Conservation (phyloP, 1,140 invertebrate genomes). For the Zeugodacus cucurbitae region DNA sequence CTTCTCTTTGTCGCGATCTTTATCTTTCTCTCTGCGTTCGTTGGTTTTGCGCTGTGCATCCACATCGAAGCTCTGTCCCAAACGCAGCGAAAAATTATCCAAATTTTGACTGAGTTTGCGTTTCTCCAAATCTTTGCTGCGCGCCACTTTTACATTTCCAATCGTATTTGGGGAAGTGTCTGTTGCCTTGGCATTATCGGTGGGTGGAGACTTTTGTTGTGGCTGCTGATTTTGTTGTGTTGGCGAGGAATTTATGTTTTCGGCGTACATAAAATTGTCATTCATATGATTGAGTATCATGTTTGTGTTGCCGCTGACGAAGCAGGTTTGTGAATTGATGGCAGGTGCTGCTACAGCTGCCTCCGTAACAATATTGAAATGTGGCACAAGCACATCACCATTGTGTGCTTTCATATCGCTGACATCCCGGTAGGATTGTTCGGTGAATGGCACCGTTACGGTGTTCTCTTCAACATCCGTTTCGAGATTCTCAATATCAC, state of each 20-base stretch:
- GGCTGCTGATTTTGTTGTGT: background rate
- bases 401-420: background rate
- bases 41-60: slow-evolving; percentile 52
- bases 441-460: slow-evolving; percentile 59
- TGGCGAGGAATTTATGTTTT: background rate
- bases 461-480: slow-evolving; percentile 71
- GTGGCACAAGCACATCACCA: background rate
- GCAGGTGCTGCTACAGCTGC: slow-evolving; percentile 44
- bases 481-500: slow-evolving; percentile 69
- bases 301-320: slow-evolving; percentile 67
- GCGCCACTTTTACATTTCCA: slow-evolving; percentile 49
- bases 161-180: background rate
- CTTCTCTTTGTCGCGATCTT: slow-evolving; percentile 48
- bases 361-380: background rate
- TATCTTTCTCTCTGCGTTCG: slow-evolving; percentile 50
- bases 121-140: slow-evolving; percentile 63
- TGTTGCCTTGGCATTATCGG: background rate
- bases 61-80: slow-evolving; percentile 68
- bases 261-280: slow-evolving; percentile 66
- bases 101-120: slow-evolving; percentile 66
- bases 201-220: background rate
- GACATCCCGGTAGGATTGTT: slow-evolving; percentile 48
- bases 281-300: slow-evolving; percentile 71
- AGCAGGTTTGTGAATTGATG: slow-evolving; percentile 60
- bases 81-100: slow-evolving; percentile 68